Evolutionary conservation across 2,888 invertebrate genomes (phyloP).

Genomic region (Epinotia bilunana): DNA sequence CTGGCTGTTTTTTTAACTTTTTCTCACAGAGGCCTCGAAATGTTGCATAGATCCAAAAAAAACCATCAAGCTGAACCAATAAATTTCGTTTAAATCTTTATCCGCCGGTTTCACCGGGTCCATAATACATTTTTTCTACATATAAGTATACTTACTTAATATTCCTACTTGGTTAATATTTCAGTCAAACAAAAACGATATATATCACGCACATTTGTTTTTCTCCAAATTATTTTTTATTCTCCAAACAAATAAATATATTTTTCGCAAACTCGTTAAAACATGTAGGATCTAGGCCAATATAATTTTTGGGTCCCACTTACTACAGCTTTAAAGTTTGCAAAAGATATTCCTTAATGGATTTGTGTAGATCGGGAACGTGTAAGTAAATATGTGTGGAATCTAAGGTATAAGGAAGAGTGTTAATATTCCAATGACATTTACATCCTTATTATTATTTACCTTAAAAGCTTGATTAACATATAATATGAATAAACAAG

Average conservation of each 20-base stretch:
- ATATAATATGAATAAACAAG: neutral
- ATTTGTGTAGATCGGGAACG: neutral
- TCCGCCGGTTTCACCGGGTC: conserved; percentile 7
- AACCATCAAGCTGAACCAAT: conserved; percentile 3
- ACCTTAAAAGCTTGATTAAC: conserved; percentile 34
- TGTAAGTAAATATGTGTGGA: neutral
- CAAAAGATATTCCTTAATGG: neutral
- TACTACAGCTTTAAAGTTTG: neutral
- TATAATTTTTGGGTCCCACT: too few species aligned
- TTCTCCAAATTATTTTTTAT: too few species aligned
- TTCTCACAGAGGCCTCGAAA: neutral
- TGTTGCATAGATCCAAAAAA: neutral
- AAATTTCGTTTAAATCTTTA: neutral
- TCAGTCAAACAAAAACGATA: too few species aligned
- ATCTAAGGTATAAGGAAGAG: conserved; percentile 17
- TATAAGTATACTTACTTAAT: too few species aligned
- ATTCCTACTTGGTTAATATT: too few species aligned
- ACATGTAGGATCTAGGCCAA: too few species aligned
- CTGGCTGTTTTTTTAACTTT: too few species aligned
- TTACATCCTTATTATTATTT: neutral
- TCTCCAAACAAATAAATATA: too few species aligned
- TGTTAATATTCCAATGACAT: conserved; percentile 10
- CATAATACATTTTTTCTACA: neutral
- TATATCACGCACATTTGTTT: too few species aligned
- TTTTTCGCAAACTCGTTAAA: too few species aligned